phyloP scores from a whole-genome alignment of 92 coral and sea anemone species.

The Palythoa heliodiscus region DNA sequence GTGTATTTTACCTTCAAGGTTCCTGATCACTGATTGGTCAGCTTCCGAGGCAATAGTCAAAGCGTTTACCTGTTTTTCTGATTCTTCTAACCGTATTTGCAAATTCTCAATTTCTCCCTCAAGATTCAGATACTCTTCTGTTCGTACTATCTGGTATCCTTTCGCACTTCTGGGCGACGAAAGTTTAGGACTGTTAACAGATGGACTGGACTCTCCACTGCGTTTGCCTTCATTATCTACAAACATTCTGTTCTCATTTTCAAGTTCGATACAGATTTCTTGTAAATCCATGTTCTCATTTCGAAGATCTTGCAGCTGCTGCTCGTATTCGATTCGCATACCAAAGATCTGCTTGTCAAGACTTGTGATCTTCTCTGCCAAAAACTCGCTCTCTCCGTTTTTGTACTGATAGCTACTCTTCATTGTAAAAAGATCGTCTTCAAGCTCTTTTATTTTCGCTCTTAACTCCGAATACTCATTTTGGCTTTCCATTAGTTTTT shows the following conservation, averaged over 20 bases:
- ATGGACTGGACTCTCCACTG: slow-evolving; percentile 7
- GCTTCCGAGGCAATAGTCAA: slow-evolving; percentile 82
- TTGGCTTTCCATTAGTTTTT: slow-evolving; percentile 58
- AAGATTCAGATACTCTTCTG: slow-evolving; percentile 46
- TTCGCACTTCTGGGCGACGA: not conserved
- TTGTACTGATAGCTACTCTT: slow-evolving; percentile 84
- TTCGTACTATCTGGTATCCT: slow-evolving; percentile 24
- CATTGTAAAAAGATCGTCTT: slow-evolving; percentile 72
- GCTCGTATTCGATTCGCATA: slow-evolving; percentile 83
- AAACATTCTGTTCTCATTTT: slow-evolving; percentile 64
- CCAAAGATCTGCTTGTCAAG: slow-evolving; percentile 82
- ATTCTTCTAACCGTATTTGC: slow-evolving; percentile 70
- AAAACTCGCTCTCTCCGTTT: slow-evolving; percentile 90
- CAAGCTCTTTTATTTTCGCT: slow-evolving; percentile 71
- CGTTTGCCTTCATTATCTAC: slow-evolving; percentile 37
- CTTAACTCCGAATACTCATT: slow-evolving; percentile 70
- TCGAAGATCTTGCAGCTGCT: slow-evolving; percentile 73
- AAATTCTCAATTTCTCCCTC: slow-evolving; percentile 67
- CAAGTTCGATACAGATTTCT: slow-evolving; percentile 74
- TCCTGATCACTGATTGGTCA: slow-evolving; percentile 86
- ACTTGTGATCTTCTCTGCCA: slow-evolving; percentile 78
- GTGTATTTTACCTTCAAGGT: slow-evolving; percentile 75
- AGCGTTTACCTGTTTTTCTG: slow-evolving; percentile 83
- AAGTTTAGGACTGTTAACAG: not conserved
- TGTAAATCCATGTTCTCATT: slow-evolving; percentile 80